Base-by-base conservation (phyloP, 1,140 invertebrate genomes). In the Drosophila biarmipes region DNA sequence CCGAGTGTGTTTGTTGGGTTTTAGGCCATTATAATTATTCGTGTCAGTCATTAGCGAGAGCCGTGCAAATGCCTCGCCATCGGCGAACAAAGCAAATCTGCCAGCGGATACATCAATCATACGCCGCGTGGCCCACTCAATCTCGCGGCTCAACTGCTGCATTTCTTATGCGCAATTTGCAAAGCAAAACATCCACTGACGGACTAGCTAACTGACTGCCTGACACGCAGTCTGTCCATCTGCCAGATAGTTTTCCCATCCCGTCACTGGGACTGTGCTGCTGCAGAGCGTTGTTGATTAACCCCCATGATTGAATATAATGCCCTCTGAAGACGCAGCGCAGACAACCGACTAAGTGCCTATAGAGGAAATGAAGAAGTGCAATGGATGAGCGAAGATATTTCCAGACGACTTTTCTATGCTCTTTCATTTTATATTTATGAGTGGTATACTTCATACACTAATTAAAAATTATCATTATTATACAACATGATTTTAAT, bases 271-370 rank as follows among this genome's bases (percentile, higher is more conserved):
- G 54, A 40, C 72, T 56, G 49, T 55, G 14, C 46, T 76, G 53
- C 45, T 52, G 11, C 52, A 2, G 24, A 48, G 54, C 71, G 42
- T 71, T 81, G 63, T 74, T 81, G 73, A 87, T 75, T 86, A 84
- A 77, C 80, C 81, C 63, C 63, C 49, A 73, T 81, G 54, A 85
- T 86, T 80, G 67, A 73, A 78, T 79, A 75, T 79, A 85, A 85
- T 85, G 61, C 72, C 64, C 49, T 63, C 52, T 66, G 55, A 77
- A 73, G 68, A 52, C 73, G 77, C 54, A 42, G 34, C 57, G 45
- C 66, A 68, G 72, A 80, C 77, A 85, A 35, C 51, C 67, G 61
- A 66, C 64, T 55, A 69, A 85, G 58, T 69, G 56, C 48, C 73
- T 40, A 48, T 19, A 54, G 73, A 63, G 45, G 37, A 45, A 51